phyloP scores from a whole-genome alignment of 1,140 invertebrate genomes.

The Littorina saxatilis region DNA sequence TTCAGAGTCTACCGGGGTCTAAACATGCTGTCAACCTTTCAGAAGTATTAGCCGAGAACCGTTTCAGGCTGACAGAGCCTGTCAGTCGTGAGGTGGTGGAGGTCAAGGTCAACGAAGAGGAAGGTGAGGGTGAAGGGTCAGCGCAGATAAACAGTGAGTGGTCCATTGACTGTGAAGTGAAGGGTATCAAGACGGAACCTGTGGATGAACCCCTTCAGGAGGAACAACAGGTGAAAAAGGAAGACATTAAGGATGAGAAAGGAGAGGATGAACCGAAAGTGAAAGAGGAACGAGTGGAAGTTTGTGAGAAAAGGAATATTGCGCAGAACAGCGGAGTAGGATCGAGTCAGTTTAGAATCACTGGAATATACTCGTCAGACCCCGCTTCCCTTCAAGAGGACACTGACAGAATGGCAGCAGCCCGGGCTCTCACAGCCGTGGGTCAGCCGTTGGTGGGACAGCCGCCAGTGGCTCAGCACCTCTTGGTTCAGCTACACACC shows the following conservation, averaged over 20 bases:
- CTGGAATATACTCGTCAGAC: not conserved
- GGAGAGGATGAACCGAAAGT: not conserved
- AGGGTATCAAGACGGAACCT: constrained; percentile 16
- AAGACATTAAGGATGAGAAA: not conserved
- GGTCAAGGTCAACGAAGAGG: constrained; percentile 23
- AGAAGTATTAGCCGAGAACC: constrained; percentile 18
- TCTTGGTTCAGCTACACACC: not conserved
- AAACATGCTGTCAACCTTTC: not conserved
- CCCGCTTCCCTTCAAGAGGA: not conserved
- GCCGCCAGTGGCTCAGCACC: constrained; percentile 20
- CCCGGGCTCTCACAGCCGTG: constrained; percentile 26
- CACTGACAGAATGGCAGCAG: constrained; percentile 20
- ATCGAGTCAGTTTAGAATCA: not conserved
- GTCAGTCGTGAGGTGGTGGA: constrained; percentile 25
- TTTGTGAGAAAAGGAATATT: not conserved
- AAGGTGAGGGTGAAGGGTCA: constrained; percentile 42
- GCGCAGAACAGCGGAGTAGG: not conserved
- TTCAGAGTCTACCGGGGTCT: constrained; percentile 69
- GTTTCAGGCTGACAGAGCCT: constrained; percentile 30
- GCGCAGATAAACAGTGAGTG: not conserved
- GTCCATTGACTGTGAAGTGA: constrained; percentile 21
- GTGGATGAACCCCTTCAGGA: not conserved
- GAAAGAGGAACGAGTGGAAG: not conserved
- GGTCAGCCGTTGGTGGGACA: constrained; percentile 24
- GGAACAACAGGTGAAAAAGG: not conserved